These are phyloP conservation scores for Callyntrura guangdongensis DNA, from an alignment of 2,888 invertebrate species.

Conservation along the genomic window DNA sequence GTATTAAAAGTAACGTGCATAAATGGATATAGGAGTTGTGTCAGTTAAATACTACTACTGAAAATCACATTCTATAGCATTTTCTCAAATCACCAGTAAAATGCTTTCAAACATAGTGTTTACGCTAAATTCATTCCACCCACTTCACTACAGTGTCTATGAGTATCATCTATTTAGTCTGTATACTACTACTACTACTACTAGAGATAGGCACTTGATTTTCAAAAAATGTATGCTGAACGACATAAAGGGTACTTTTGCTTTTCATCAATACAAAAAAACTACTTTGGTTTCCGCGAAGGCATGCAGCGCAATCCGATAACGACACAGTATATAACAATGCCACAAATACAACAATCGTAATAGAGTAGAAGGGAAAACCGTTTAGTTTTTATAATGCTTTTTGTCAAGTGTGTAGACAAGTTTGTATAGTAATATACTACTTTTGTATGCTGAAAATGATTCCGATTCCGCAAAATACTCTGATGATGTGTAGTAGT, in stretches of 20 bases:
- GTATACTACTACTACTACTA: not conserved
- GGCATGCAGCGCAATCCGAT: not conserved
- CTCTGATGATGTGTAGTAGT: slow-evolving; percentile 4
- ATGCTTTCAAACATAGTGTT: too few relatives aligned
- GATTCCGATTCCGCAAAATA: slow-evolving; percentile 52
- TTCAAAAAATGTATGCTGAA: not conserved
- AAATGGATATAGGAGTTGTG: too few relatives aligned
- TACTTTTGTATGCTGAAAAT: slow-evolving; percentile 14
- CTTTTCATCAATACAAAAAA: slow-evolving; percentile 17
- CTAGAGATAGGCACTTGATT: too few relatives aligned
- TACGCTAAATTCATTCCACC: too few relatives aligned
- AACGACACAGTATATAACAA: too few relatives aligned
- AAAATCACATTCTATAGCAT: slow-evolving; percentile 65
- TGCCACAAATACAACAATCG: not conserved
- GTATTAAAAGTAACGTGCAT: too few relatives aligned
- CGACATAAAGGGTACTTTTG: not conserved
- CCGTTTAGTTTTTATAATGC: slow-evolving; percentile 23
- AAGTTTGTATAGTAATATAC: slow-evolving; percentile 24
- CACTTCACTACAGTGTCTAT: too few relatives aligned
- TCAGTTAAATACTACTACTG: too few relatives aligned
- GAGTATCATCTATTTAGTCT: not conserved
- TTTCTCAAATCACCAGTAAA: slow-evolving; percentile 39
- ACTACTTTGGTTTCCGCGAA: slow-evolving; percentile 17
- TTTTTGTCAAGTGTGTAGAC: too few relatives aligned
- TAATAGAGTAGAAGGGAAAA: slow-evolving; percentile 13